These are phyloP conservation scores for Nemapogon koenigi DNA, from an alignment of 2,888 invertebrate genomes.

Conservation along the genomic window DNA sequence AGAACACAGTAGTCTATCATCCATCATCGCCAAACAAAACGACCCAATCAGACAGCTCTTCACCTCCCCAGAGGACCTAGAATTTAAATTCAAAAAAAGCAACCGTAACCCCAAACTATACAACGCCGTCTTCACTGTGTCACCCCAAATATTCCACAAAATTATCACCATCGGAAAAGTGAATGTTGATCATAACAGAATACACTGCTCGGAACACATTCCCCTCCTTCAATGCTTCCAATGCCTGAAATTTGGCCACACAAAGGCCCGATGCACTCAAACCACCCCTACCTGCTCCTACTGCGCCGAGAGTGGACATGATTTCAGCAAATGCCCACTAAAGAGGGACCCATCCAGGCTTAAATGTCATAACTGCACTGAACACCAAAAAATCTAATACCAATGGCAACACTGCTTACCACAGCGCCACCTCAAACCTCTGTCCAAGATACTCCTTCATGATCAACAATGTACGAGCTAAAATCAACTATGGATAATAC, in stretches of 20 bases:
- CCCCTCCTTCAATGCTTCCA: background rate
- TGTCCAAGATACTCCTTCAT: too few species aligned
- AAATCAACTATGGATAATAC: too few species aligned
- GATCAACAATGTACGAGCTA: too few species aligned
- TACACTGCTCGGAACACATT: background rate
- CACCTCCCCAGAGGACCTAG: background rate
- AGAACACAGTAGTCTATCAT: background rate
- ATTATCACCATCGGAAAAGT: background rate
- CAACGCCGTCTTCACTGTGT: background rate
- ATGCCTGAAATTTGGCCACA: background rate
- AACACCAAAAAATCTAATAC: background rate
- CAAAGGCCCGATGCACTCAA: background rate
- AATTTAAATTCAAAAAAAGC: background rate
- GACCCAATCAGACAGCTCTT: background rate
- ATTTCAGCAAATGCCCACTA: background rate
- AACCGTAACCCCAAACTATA: background rate
- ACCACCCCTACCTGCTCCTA: background rate
- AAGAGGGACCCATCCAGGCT: background rate
- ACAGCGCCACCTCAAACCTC: background rate
- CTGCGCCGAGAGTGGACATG: background rate
- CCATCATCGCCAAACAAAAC: background rate
- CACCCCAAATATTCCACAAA: background rate
- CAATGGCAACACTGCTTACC: background rate
- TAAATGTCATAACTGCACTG: background rate
- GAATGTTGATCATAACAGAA: constrained; percentile 5